Conservation (phyloP, 2,888 invertebrate species). For the Pherbina coryleti region DNA sequence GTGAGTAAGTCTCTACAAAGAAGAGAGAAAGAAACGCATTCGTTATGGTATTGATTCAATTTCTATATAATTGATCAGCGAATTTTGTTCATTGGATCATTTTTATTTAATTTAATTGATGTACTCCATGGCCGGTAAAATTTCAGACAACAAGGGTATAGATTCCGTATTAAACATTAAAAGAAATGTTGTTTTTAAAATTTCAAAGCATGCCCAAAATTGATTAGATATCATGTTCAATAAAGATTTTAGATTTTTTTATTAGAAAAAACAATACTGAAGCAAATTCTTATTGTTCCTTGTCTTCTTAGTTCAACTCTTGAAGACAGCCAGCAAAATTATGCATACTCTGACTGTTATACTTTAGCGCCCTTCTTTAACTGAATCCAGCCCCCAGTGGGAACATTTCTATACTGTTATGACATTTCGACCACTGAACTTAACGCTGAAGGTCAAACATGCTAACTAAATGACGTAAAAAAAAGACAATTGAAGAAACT, state of each 20-base stretch:
- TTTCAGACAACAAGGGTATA: background rate
- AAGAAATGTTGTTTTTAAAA: too few species aligned
- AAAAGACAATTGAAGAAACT: background rate
- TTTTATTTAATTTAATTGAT: conserved; percentile 42
- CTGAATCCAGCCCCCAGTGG: background rate
- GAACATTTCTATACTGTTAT: background rate
- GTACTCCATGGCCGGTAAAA: background rate
- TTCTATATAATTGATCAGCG: conserved; percentile 50
- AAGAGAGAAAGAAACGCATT: background rate
- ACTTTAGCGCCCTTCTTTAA: background rate
- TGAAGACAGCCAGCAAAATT: background rate
- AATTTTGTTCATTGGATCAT: conserved; percentile 13
- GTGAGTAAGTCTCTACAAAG: background rate
- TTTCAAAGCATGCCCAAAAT: too few species aligned
- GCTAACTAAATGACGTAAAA: background rate
- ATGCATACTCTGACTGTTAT: background rate
- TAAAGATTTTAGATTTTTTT: too few species aligned
- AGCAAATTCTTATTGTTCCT: too few species aligned
- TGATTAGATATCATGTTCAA: too few species aligned
- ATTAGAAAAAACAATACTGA: too few species aligned
- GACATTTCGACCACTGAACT: conserved; percentile 26
- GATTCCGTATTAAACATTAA: too few species aligned
- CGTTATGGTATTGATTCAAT: conserved; percentile 51
- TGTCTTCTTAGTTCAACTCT: too few species aligned
- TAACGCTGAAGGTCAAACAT: conserved; percentile 4